Evolutionary conservation across 2,888 invertebrate genomes (phyloP).

Genomic region (Hipparchia semele): DNA sequence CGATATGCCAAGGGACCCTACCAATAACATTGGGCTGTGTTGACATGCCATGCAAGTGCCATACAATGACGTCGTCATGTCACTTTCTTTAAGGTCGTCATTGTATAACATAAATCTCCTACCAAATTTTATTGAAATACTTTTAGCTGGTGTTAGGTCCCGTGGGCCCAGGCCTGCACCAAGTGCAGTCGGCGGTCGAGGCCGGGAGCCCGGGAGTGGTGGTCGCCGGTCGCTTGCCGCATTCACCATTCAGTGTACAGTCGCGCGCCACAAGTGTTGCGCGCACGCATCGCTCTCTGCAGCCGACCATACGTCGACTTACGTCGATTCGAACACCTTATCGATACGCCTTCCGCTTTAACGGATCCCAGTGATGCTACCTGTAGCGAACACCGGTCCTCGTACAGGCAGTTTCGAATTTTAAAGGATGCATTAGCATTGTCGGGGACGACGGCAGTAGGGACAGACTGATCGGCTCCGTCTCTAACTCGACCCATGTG

Average conservation of each 20-base stretch:
- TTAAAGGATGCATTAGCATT: conserved; percentile 51
- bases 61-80: no score
- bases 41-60: no score
- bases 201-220: conserved; percentile 72
- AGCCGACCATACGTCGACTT: conserved; percentile 56
- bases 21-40: no score
- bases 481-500: conserved; percentile 51
- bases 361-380: conserved; percentile 59
- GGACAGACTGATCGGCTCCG: conserved; percentile 66
- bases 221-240: conserved; percentile 58
- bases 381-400: conserved; percentile 53
- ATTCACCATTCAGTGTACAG: conserved; percentile 72
- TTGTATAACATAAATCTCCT: no score
- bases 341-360: conserved; percentile 63
- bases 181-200: conserved; percentile 71
- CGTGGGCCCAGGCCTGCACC: conserved; percentile 59
- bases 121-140: no score
- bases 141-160: conserved; percentile 20
- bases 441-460: conserved; percentile 31
- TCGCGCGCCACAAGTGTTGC: conserved; percentile 76
- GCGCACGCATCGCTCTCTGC: conserved; percentile 63
- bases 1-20: conserved; percentile 60
- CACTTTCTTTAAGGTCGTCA: no score
- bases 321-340: conserved; percentile 59
- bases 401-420: conserved; percentile 55